A percentile compares a stretch with the other conserved stretches of the same genome.
Evolutionary conservation across 2,888 invertebrate genomes (phyloP).

Genomic region (Melinaea menophilus): DNA sequence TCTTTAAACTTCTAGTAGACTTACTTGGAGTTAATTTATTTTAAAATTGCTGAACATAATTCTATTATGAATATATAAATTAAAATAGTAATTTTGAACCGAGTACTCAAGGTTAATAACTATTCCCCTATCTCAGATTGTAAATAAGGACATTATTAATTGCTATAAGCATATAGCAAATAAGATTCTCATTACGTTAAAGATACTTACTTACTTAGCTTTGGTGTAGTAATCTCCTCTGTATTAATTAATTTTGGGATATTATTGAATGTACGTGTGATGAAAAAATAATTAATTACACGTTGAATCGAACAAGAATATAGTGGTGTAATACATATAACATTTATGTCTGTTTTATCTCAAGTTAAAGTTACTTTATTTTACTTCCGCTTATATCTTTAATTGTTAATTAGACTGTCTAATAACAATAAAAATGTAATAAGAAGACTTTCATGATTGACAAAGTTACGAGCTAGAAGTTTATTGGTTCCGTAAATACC

Average conservation of each 20-base stretch:
- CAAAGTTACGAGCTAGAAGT: too few species aligned
- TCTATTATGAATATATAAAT: not conserved
- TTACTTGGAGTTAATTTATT: too few species aligned
- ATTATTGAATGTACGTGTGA: not conserved
- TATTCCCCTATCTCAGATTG: not conserved
- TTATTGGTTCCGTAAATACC: too few species aligned
- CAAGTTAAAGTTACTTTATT: too few species aligned
- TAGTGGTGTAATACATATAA: too few species aligned
- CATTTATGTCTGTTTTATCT: too few species aligned
- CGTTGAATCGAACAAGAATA: not conserved
- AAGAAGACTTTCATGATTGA: too few species aligned
- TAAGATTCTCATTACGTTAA: slow-evolving; percentile 3
- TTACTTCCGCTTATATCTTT: too few species aligned
- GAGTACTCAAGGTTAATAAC: not conserved
- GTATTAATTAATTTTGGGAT: slow-evolving; percentile 1
- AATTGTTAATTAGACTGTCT: too few species aligned
- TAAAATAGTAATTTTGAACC: not conserved
- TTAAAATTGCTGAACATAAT: not conserved
- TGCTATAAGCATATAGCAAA: not conserved
- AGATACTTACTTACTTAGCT: not conserved
- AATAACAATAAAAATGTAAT: too few species aligned
- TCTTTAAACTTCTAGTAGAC: too few species aligned
- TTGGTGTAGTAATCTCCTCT: not conserved
- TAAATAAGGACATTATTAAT: slow-evolving; percentile 1
- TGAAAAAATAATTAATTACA: not conserved